These are phyloP conservation scores for Dastarcus helophoroides DNA, from an alignment of 2,888 invertebrate species.

Conservation along the genomic window DNA sequence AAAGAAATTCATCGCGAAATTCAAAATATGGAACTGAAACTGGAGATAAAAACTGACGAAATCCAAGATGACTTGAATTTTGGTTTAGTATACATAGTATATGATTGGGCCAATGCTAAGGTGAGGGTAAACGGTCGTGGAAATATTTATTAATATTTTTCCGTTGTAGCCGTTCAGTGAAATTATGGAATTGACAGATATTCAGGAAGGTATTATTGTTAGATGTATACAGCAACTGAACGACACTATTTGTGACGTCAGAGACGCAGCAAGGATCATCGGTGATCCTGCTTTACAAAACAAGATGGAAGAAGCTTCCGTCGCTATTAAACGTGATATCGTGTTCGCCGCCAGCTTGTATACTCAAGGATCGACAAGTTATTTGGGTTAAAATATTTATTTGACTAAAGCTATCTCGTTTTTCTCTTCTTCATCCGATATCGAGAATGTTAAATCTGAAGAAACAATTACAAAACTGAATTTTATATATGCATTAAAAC, in stretches of 20 bases:
- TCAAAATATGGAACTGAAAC: slow-evolving; percentile 51
- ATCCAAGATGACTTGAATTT: slow-evolving; percentile 66
- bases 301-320: slow-evolving; percentile 92
- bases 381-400: no score
- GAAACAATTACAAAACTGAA: no score
- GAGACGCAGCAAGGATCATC: slow-evolving; percentile 84
- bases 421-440: no score
- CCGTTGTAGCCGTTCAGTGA: slow-evolving; percentile 69
- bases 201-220: slow-evolving; percentile 97
- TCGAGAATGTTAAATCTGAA: no score
- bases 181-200: slow-evolving; percentile 84
- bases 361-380: slow-evolving; percentile 46
- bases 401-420: no score
- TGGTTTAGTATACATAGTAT: slow-evolving; percentile 85
- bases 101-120: slow-evolving; percentile 90
- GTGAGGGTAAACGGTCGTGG: slow-evolving; percentile 33
- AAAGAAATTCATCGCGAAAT: slow-evolving; percentile 58
- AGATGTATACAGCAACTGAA: slow-evolving; percentile 93
- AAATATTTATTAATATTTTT: slow-evolving; percentile 2
- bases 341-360: slow-evolving; percentile 97
- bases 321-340: slow-evolving; percentile 90
- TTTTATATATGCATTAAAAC: no score
- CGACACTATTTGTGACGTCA: slow-evolving; percentile 79
- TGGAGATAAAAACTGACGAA: slow-evolving; percentile 42
- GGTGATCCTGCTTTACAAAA: slow-evolving; percentile 84